These are phyloP conservation scores for Chloroclysta siterata DNA, from an alignment of 2,888 invertebrate species.

Conservation along the genomic window DNA sequence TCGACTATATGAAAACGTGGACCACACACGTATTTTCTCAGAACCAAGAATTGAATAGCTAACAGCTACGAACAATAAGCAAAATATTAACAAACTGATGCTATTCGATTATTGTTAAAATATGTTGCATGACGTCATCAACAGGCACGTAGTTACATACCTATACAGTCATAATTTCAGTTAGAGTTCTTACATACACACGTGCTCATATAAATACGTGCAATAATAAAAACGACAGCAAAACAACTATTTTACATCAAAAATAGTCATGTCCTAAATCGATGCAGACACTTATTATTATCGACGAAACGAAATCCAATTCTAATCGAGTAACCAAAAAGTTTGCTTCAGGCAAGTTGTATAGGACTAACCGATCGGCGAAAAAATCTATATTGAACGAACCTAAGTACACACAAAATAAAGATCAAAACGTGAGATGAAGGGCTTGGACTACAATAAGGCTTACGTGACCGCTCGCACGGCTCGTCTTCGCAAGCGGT, in stretches of 20 bases:
- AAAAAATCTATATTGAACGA: slow-evolving; percentile 6
- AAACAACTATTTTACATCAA: slow-evolving; percentile 7
- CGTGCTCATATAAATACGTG: slow-evolving; percentile 1
- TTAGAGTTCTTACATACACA: slow-evolving; percentile 24
- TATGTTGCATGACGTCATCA: neutral
- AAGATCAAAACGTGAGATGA: slow-evolving; percentile 22
- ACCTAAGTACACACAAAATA: slow-evolving; percentile 13
- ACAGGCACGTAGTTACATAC: neutral
- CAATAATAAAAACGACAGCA: neutral
- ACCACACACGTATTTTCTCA: slow-evolving; percentile 5
- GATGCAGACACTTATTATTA: slow-evolving; percentile 14
- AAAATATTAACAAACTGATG: neutral
- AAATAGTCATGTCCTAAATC: neutral
- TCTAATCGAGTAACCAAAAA: slow-evolving; percentile 2
- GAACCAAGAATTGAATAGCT: slow-evolving; percentile 3
- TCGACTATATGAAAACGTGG: neutral
- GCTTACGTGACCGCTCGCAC: slow-evolving; percentile 43
- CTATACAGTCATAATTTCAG: neutral
- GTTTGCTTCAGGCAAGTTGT: neutral
- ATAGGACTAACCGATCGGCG: slow-evolving; percentile 25
- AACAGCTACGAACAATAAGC: neutral
- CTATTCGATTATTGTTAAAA: neutral
- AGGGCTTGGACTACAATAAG: slow-evolving; percentile 22
- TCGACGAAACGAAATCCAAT: slow-evolving; percentile 10
- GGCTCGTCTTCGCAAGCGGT: slow-evolving; percentile 26